Evolutionary conservation across 2,888 invertebrate species (phyloP).

Genomic region (Abscondita cerata): DNA sequence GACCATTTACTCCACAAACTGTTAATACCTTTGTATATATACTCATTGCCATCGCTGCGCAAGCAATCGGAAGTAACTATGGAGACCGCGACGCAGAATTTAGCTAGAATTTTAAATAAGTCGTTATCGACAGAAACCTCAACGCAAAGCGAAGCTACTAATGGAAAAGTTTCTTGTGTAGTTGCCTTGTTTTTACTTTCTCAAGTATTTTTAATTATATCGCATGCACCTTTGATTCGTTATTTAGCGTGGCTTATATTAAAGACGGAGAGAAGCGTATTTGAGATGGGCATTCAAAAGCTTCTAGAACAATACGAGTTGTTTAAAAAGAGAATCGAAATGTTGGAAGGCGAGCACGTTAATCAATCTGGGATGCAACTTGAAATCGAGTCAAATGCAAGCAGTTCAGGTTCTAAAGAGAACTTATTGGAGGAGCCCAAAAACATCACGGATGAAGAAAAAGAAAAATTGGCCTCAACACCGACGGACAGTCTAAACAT

Average conservation of each 20-base stretch:
- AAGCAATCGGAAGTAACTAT: slow-evolving; percentile 62
- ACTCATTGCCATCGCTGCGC: slow-evolving; percentile 71
- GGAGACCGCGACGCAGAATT: slow-evolving; percentile 68
- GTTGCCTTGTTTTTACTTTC: slow-evolving; percentile 91
- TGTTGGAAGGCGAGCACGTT: slow-evolving; percentile 34
- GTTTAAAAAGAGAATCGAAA: slow-evolving; percentile 39
- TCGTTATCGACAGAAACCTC: slow-evolving; percentile 60
- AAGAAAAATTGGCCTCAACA: slow-evolving; percentile 63
- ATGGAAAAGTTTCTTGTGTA: slow-evolving; percentile 80
- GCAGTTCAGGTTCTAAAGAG: slow-evolving; percentile 48
- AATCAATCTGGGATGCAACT: slow-evolving; percentile 34
- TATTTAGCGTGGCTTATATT: slow-evolving; percentile 90
- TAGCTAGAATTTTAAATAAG: slow-evolving; percentile 70
- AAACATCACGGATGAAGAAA: slow-evolving; percentile 94
- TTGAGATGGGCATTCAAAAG: slow-evolving; percentile 55
- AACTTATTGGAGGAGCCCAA: slow-evolving; percentile 61
- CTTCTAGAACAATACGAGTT: slow-evolving; percentile 53
- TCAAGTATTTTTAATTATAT: slow-evolving; percentile 94
- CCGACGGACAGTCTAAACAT: slow-evolving; percentile 57
- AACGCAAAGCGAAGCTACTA: slow-evolving; percentile 50
- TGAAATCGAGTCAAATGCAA: slow-evolving; percentile 43
- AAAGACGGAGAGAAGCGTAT: slow-evolving; percentile 71
- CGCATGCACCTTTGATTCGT: slow-evolving; percentile 89
- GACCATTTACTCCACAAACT: slow-evolving; percentile 94
- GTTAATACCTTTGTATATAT: slow-evolving; percentile 92